phyloP scores from a whole-genome alignment of 2,888 invertebrate species.

The Erebia palarica region DNA sequence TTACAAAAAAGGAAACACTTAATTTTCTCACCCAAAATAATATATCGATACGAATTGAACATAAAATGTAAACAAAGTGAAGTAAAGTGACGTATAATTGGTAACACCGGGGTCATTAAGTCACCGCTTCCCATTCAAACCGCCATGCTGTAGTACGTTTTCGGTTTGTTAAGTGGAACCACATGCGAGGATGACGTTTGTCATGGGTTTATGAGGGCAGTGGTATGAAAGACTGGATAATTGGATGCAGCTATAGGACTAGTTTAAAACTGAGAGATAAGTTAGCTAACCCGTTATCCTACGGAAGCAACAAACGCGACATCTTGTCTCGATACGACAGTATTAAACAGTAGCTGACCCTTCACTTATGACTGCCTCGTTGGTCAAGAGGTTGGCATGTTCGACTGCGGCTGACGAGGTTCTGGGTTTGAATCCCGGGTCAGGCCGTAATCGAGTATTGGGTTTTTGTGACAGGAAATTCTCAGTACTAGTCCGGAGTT shows the following conservation, averaged over 20 bases:
- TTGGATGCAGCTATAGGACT: constrained; percentile 16
- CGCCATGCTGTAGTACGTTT: constrained; percentile 33
- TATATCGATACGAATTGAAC: constrained; percentile 24
- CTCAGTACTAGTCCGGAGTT: no score
- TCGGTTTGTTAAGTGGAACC: constrained; percentile 40
- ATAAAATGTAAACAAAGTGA: constrained; percentile 32
- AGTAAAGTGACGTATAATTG: constrained; percentile 39
- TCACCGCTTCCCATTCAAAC: constrained; percentile 33
- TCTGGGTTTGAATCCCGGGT: no score
- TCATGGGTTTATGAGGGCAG: constrained; percentile 20
- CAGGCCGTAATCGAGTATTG: no score
- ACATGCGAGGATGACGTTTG: constrained; percentile 34
- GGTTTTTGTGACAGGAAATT: no score
- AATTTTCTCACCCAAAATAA: constrained; percentile 14
- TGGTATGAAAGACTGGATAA: constrained; percentile 9
- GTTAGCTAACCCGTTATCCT: no score
- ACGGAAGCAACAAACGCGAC: no score
- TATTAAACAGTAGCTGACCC: no score
- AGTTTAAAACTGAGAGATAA: no score
- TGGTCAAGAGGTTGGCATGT: no score
- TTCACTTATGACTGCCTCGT: no score
- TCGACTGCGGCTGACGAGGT: no score
- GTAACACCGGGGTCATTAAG: constrained; percentile 38
- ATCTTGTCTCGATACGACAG: no score
- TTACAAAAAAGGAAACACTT: constrained; percentile 3